Percentiles rank a stretch among this genome's conserved stretches.
Evolutionary conservation across 2,113 vertebrate genomes (phyloP).

Genomic region (Cynoglossus semilaevis): DNA sequence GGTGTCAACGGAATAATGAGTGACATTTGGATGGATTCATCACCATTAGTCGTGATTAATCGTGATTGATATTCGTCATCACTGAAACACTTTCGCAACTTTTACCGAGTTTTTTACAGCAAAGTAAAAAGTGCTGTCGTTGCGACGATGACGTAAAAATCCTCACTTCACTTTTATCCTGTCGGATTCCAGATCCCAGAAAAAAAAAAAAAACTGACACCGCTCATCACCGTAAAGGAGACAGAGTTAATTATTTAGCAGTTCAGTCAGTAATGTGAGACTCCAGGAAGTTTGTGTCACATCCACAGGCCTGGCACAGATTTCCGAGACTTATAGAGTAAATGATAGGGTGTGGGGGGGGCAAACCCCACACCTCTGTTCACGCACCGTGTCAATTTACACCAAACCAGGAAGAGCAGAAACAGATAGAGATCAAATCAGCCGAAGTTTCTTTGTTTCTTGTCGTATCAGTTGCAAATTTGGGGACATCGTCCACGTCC

Average conservation of each 20-base stretch:
- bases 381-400: conserved; percentile 11
- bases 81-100: no score
- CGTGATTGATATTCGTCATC: no score
- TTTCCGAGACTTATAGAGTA: conserved; percentile 30
- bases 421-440: conserved; percentile 4
- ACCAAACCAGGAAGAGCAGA: conserved; percentile 3
- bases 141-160: no score
- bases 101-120: no score
- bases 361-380: conserved; percentile 16
- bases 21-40: no score
- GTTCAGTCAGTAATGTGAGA: conserved; percentile 42
- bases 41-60: background rate
- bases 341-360: conserved; percentile 17
- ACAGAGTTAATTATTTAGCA: conserved; percentile 46
- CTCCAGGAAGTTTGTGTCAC: conserved; percentile 8
- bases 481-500: no score
- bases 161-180: background rate
- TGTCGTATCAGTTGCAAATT: conserved; percentile 12
- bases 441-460: background rate
- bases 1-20: no score
- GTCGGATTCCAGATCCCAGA: conserved; percentile 14
- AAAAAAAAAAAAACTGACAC: conserved; percentile 35
- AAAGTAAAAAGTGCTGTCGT: no score
- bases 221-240: conserved; percentile 42
- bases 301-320: conserved; percentile 47